phyloP scores from a whole-genome alignment of 2,113 vertebrate species.

The Cepphus grylle region DNA sequence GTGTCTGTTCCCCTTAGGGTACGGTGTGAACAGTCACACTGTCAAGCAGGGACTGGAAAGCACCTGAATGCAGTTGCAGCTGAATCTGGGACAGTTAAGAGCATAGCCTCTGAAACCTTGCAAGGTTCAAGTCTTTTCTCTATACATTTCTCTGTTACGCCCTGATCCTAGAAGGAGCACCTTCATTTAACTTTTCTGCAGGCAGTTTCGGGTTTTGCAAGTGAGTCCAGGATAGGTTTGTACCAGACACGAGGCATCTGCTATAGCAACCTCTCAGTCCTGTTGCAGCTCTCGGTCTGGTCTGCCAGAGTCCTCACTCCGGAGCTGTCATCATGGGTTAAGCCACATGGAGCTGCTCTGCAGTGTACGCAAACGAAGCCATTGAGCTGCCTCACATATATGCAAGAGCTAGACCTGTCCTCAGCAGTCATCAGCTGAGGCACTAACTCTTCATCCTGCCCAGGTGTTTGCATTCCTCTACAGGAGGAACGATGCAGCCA shows the following conservation, averaged over 20 bases:
- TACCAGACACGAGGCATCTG: not conserved
- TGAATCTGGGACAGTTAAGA: not conserved
- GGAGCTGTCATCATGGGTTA: not conserved
- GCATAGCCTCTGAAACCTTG: not conserved
- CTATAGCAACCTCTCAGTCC: not conserved
- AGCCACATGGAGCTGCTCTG: not conserved
- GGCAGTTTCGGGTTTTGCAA: not conserved
- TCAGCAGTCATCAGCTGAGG: not conserved
- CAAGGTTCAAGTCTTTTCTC: not conserved
- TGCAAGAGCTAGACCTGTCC: not conserved
- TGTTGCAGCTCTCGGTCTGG: not conserved
- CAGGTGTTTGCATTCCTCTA: not conserved
- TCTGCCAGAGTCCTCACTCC: not conserved
- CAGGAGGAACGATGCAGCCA: not conserved
- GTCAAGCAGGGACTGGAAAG: not conserved
- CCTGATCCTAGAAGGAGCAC: not conserved
- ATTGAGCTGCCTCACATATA: accelerated
- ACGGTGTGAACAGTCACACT: not conserved
- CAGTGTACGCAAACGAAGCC: accelerated
- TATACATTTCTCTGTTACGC: too few relatives aligned
- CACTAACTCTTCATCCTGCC: not conserved
- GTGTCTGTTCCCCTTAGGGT: accelerated
- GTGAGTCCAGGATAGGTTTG: not conserved
- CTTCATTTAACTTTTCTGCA: not conserved
- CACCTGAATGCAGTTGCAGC: not conserved